These are phyloP conservation scores for Aphelenchoides avenae DNA, from an alignment of 1,140 invertebrate genomes.

Conservation along the genomic window DNA sequence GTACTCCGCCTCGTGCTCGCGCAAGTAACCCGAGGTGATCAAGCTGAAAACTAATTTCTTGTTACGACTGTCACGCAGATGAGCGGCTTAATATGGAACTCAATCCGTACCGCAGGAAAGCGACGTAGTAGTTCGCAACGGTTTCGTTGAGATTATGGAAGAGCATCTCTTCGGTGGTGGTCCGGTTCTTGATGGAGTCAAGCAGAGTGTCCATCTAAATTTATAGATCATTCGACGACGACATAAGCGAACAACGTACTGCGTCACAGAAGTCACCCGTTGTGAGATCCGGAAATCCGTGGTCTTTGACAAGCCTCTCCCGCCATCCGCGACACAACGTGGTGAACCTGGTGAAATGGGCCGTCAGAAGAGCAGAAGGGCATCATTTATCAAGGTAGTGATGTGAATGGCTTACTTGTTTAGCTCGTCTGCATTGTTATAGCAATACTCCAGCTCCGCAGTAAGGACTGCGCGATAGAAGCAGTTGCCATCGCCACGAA, in stretches of 20 bases:
- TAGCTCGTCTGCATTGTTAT: conserved; percentile 30
- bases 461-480: conserved; percentile 47
- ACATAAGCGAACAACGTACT: conserved; percentile 24
- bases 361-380: not conserved
- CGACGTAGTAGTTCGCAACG: conserved; percentile 48
- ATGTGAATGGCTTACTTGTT: conserved; percentile 23
- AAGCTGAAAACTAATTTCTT: conserved; percentile 32
- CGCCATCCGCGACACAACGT: conserved; percentile 36
- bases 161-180: conserved; percentile 18
- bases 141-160: conserved; percentile 44
- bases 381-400: conserved; percentile 8
- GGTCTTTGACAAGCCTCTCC: conserved; percentile 10
- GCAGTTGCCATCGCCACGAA: conserved; percentile 50
- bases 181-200: conserved; percentile 28
- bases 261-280: conserved; percentile 50
- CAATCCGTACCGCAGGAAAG: conserved; percentile 27
- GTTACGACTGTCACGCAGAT: too few relatives aligned
- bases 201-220: conserved; percentile 41
- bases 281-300: conserved; percentile 51
- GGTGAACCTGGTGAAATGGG: conserved; percentile 23
- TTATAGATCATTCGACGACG: not conserved
- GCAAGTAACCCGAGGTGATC: conserved; percentile 43
- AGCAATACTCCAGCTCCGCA: conserved; percentile 34
- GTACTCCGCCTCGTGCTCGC: conserved; percentile 41
- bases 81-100: not conserved